Percentiles rank a stretch among this genome's conserved stretches.
These are phyloP conservation scores for Dasyurus viverrinus DNA, from an alignment of 2,113 vertebrate genomes.

Conservation along the genomic window DNA sequence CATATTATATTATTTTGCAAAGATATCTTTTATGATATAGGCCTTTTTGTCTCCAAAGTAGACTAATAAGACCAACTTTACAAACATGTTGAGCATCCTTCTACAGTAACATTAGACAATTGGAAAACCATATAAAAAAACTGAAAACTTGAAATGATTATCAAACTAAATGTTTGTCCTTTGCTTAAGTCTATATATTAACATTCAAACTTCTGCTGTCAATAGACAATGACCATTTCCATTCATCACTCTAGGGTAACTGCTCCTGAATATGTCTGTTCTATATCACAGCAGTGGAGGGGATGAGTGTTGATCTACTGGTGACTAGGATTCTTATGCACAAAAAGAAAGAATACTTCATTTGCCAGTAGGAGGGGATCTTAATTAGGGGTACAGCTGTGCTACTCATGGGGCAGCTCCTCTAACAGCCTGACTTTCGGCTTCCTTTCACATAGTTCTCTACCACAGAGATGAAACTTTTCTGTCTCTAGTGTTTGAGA, in stretches of 20 bases:
- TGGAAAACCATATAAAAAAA: neutral
- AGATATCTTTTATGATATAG: neutral
- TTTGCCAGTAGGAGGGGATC: conserved; percentile 10
- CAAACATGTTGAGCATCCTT: neutral
- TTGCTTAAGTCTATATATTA: neutral
- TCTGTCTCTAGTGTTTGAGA: conserved; percentile 39
- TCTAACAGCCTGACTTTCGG: conserved; percentile 42
- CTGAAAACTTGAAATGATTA: neutral
- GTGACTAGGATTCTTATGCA: conserved; percentile 9
- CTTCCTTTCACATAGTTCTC: conserved; percentile 48
- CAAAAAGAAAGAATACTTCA: conserved; percentile 40
- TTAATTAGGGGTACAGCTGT: conserved; percentile 71
- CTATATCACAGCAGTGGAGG: neutral
- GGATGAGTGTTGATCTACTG: conserved; percentile 13
- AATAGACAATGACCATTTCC: neutral
- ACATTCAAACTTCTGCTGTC: neutral
- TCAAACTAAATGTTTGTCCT: neutral
- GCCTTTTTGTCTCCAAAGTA: neutral
- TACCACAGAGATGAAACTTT: conserved; percentile 44
- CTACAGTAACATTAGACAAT: neutral
- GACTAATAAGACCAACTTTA: neutral
- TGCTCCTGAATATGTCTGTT: neutral
- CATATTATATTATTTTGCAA: neutral
- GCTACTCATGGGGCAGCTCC: conserved; percentile 24
- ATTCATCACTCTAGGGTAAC: neutral